Evolutionary conservation across 2,113 vertebrate genomes (phyloP).

Genomic region (Neodon shergylaensis): DNA sequence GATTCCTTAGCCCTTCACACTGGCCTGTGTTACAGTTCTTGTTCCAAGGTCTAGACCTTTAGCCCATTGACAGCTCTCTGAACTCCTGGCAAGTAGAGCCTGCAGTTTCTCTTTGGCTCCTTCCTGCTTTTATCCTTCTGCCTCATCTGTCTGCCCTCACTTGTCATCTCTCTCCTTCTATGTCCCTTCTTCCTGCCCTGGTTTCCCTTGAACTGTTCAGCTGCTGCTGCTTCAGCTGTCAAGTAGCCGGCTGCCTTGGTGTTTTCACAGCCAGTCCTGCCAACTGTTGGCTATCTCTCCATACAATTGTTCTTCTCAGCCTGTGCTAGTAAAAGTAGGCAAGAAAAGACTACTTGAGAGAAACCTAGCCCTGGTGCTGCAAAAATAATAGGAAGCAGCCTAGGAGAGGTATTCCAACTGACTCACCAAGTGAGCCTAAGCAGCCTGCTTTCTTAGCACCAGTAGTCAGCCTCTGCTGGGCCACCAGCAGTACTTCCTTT

Average conservation of each 20-base stretch:
- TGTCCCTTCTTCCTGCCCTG: neutral
- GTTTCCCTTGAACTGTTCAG: neutral
- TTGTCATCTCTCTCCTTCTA: neutral
- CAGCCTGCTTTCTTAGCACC: neutral
- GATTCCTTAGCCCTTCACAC: neutral
- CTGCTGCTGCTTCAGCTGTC: neutral
- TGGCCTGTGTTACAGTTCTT: neutral
- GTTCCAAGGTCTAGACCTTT: neutral
- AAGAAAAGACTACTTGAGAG: neutral
- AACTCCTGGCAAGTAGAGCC: neutral
- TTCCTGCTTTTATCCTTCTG: neutral
- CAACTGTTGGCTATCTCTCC: neutral
- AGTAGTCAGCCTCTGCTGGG: neutral
- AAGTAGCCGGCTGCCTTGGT: neutral
- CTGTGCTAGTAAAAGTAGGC: neutral
- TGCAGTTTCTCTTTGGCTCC: neutral
- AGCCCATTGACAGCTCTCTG: neutral
- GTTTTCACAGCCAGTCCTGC: neutral
- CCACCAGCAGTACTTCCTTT: neutral
- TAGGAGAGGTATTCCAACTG: neutral
- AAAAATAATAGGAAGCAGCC: neutral
- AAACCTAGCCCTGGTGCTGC: neutral
- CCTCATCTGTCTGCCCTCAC: neutral
- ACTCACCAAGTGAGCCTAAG: neutral
- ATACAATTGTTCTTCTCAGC: neutral